phyloP scores from a whole-genome alignment of 1,140 invertebrate species.

The Drusus annulatus region DNA sequence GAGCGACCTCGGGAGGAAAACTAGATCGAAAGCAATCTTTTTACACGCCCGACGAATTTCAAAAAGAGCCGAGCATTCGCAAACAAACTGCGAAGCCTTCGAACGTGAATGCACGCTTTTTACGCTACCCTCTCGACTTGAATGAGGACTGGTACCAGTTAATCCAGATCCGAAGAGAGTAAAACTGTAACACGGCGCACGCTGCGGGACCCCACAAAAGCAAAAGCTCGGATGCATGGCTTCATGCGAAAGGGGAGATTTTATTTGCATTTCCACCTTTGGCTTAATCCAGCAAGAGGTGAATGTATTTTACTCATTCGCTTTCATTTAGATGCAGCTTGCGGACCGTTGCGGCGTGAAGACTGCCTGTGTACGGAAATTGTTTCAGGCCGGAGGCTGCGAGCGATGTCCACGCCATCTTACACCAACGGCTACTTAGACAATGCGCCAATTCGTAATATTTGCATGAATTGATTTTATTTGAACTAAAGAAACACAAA shows the following conservation, averaged over 20 bases:
- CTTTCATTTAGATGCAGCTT: background rate
- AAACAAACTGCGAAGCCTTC: background rate
- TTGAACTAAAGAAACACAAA: too few relatives aligned
- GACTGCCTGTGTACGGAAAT: slow-evolving; percentile 45
- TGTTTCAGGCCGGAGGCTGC: slow-evolving; percentile 41
- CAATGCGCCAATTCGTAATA: slow-evolving; percentile 14
- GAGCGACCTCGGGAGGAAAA: background rate
- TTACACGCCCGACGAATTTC: background rate
- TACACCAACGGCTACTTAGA: slow-evolving; percentile 37
- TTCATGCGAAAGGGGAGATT: background rate
- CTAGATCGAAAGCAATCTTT: background rate
- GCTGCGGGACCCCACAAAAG: background rate
- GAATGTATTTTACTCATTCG: background rate
- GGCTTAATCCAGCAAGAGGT: background rate
- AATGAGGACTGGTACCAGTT: background rate
- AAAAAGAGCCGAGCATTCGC: background rate
- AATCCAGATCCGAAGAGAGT: slow-evolving; percentile 18
- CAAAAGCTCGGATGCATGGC: background rate
- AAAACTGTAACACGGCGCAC: slow-evolving; percentile 40
- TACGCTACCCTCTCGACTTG: background rate
- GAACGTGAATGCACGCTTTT: background rate
- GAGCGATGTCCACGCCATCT: slow-evolving; percentile 42
- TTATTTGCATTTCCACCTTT: background rate
- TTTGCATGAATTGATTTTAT: too few relatives aligned
- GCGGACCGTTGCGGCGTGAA: background rate